Evolutionary conservation across 2,113 vertebrate genomes (phyloP), one percentile per base, ranked within the genome.

Genomic region (Halichoeres trimaculatus): DNA sequence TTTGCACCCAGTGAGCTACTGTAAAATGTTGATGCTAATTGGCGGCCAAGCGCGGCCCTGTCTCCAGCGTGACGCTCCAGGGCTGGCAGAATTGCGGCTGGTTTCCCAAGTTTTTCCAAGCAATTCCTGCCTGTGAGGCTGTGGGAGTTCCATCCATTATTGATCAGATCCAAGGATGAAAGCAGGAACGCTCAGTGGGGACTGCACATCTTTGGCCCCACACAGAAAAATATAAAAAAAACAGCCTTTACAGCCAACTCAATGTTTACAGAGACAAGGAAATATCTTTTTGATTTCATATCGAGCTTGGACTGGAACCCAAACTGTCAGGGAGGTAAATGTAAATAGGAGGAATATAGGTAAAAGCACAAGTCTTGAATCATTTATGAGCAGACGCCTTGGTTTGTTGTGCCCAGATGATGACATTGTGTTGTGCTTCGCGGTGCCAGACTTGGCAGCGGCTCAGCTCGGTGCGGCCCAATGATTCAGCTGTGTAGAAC

Each of bases 121-220:
- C 81, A 57, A 74, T 86, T 85, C 84, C 86, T 77, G 81, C 83
- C 77, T 88, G 73, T 68, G 67, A 91, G 81, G 80, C 88, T 74
- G 88, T 85, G 88, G 87, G 91, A 90, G 88, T 87, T 88, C 87
- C 86, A 92, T 93, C 77, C 78, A 91, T 93, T 93, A 93, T 93
- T 93, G 93, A 93, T 92, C 86, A 78, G 73, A 88, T 85, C 83
- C 76, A 81, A 71, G 80, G 87, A 93, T 92, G 86, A 93, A 92
- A 92, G 90, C 85, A 76, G 69, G 61, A 84, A 78, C 7, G 36
- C 89, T 85, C 90, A 88, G 86, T 83, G 76, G 89, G 90, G 86
- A 90, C 76, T 4, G 74, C 76, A 81, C 85, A 84, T 91, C 79
- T 90, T 89, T 92, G 84, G 85, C 88, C 89, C 79, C 87, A 82